Evolutionary conservation across 2,797 vertebrate species (phyloP), one percentile per base, ranked within the genome.

Genomic region (Kryptopterus vitreolus): DNA sequence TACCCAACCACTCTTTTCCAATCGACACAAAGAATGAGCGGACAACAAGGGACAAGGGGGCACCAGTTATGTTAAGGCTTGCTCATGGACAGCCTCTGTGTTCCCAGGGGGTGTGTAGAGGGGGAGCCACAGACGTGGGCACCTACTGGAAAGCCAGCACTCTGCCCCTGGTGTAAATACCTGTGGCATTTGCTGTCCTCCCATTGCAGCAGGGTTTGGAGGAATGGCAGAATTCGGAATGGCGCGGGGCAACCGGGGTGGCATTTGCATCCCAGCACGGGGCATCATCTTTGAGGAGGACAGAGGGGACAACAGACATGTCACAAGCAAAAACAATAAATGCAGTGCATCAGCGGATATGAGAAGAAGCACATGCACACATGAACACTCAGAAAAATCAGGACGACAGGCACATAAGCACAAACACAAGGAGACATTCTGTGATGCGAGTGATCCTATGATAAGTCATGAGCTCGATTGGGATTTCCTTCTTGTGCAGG

Each of bases 141-240:
- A 81, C 72, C 68, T 70, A 71, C 78, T 79, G 83, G 82, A 72
- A 80, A 74, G 72, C 68, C 68, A 81, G 83, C 84, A 78, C 66
- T 81, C 83, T 70, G 79, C 12, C 79, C 83, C 78, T 81, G 79
- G 76, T 82, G 82, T 90, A 92, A 94, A 93, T 95, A 97, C 96
- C 96, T 96, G 96, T 92, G 95, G 89, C 89, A 95, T 94, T 81
- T 92, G 91, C 92, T 94, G 95, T 92, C 93, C 93, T 91, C 94
- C 95, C 89, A 94, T 89, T 88, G 88, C 90, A 76, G 93, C 88
- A 75, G 94, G 85, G 85, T 93, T 95, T 76, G 92, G 90, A 86
- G 95, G 91, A 33, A 92, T 87, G 91, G 95, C 89, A 82, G 95
- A 85, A 88, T 92, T 94, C 82, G 92, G 91, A 83, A 92, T 83